Base-by-base conservation (phyloP, 2,797 vertebrate genomes). In the Acipenser transmontanus region DNA sequence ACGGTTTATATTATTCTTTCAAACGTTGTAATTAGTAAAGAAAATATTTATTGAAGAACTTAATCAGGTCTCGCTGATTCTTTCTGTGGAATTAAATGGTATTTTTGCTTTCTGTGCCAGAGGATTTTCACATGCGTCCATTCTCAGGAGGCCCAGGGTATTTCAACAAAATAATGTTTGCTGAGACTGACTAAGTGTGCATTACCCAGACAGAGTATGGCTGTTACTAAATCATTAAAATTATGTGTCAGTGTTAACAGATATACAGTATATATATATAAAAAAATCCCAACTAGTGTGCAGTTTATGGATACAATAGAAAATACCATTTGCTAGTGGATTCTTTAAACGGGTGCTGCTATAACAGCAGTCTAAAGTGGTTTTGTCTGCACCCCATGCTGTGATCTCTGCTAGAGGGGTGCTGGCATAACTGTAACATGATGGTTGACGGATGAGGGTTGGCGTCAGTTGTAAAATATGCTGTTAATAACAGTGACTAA, bases 391-490 rank as follows among this genome's bases (percentile, higher is more conserved):
- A 63, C 70, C 66, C 72, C 70, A 59, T 61, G 67, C 75, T 76
- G 77, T 56, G 76, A 63, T 77, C 69, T 65, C 66, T 70, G 71
- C 69, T 72, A 68, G 66, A 78, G 71, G 61, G 47, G n/a, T 68
- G 74, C 70, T 76, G 82, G 82, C 76, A 84, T 74, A 80, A 63
- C 75, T 82, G 75, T 74, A 72, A 66, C 74, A 61, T 34, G 70
- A 70, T 77, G 84, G 79, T 86, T 83, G 85, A 76, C 70, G 67
- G 69, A 73, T 78, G 76, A 69, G 77, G 75, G 77, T 74, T 76
- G 77, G 71, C 69, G 57, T 74, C 59, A 51, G 62, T 71, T 67
- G 56, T 57, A 63, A 34, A 66, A 66, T 49, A 59, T 48, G 61
- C 13, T 12, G 17, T 64, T 47, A 47, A 47, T 11, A 62, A 62